These are phyloP conservation scores for Cottoperca gobio DNA, from an alignment of 2,797 vertebrate species.

Conservation along the genomic window DNA sequence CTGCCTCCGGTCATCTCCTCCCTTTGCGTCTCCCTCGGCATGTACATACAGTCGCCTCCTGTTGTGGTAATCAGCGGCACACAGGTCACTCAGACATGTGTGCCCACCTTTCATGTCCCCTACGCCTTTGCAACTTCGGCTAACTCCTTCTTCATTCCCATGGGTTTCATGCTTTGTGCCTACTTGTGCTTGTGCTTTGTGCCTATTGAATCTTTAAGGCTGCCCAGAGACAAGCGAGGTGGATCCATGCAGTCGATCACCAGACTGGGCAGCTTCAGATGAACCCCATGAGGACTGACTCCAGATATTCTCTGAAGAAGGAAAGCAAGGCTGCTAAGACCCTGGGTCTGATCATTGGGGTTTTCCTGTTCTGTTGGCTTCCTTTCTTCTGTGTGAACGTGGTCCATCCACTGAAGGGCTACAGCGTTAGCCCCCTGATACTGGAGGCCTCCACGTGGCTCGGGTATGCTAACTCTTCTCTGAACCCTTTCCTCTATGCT, in stretches of 20 bases:
- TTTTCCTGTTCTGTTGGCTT: conserved; percentile 48
- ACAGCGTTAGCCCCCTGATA: conserved; percentile 23
- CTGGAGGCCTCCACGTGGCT: conserved; percentile 37
- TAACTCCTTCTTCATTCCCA: conserved; percentile 42
- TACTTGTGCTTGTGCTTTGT: no score
- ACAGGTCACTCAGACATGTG: conserved; percentile 17
- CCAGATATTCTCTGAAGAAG: conserved; percentile 38
- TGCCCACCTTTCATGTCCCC: conserved; percentile 12
- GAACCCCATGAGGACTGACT: background rate
- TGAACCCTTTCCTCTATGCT: conserved; percentile 36
- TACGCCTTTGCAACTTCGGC: conserved; percentile 31
- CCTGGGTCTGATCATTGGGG: conserved; percentile 46
- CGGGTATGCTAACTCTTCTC: conserved; percentile 35
- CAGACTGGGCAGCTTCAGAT: conserved; percentile 30
- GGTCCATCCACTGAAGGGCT: conserved; percentile 27
- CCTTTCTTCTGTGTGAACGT: conserved; percentile 42
- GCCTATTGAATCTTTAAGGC: conserved; percentile 37
- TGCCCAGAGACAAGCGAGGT: conserved; percentile 50
- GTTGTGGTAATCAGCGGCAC: background rate
- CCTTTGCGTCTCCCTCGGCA: conserved; percentile 30
- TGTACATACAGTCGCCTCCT: background rate
- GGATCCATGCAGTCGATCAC: conserved; percentile 48
- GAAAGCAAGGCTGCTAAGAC: conserved; percentile 53
- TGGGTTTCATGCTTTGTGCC: conserved; percentile 46
- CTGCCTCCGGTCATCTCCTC: conserved; percentile 38